phyloP scores from a whole-genome alignment of 1,140 invertebrate genomes.

The Phymastichus coffea region DNA sequence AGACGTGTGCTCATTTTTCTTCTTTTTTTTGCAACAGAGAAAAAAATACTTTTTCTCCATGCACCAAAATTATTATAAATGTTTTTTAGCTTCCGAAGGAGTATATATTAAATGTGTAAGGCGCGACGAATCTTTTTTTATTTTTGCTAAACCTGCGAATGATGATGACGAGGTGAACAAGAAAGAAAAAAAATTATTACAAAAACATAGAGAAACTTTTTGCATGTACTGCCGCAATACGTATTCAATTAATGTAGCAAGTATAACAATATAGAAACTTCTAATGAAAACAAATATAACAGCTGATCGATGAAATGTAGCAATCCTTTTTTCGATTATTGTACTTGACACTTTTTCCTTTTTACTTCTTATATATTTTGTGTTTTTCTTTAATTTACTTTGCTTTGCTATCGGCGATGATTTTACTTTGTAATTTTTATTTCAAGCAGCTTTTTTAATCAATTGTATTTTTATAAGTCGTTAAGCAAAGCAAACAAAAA shows the following conservation, averaged over 20 bases:
- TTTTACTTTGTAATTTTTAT: too few species aligned
- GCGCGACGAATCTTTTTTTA: slow-evolving; percentile 16
- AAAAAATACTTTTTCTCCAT: slow-evolving; percentile 18
- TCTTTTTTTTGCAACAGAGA: slow-evolving; percentile 11
- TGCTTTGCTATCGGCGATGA: slow-evolving; percentile 12
- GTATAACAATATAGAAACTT: slow-evolving; percentile 8
- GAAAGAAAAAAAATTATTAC: too few species aligned
- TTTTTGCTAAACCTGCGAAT: slow-evolving; percentile 20
- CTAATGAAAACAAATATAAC: slow-evolving; percentile 9
- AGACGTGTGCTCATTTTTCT: too few species aligned
- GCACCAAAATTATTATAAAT: slow-evolving; percentile 26
- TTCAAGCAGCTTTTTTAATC: too few species aligned
- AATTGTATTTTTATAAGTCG: background rate
- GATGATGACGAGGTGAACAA: too few species aligned
- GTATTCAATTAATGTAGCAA: slow-evolving; percentile 27
- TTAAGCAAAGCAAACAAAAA: slow-evolving; percentile 16
- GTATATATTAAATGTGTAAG: slow-evolving; percentile 16
- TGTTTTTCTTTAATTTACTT: slow-evolving; percentile 9
- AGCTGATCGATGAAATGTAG: slow-evolving; percentile 2
- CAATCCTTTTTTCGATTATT: slow-evolving; percentile 9
- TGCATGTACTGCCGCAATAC: slow-evolving; percentile 22
- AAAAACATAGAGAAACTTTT: slow-evolving; percentile 10
- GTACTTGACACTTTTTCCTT: slow-evolving; percentile 2
- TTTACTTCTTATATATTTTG: slow-evolving; percentile 7
- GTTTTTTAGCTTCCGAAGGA: slow-evolving; percentile 15